Conservation (phyloP, 1,140 invertebrate species). For the Scylla paramamosain region DNA sequence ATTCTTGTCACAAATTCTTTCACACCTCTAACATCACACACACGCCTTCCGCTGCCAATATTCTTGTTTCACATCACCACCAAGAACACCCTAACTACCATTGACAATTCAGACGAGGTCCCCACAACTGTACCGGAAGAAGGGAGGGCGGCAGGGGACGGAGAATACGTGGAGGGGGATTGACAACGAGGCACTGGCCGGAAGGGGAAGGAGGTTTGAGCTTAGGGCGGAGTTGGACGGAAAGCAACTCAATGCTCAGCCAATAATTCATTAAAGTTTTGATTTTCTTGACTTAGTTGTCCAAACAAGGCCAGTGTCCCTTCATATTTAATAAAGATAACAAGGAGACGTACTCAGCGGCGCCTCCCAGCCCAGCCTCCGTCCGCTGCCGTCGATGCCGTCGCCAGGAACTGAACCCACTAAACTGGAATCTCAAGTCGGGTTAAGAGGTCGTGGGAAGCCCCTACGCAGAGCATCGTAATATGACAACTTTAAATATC, state of each 20-base stretch:
- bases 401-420: background rate
- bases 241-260: background rate
- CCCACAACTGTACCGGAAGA: background rate
- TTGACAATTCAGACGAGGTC: background rate
- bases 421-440: background rate
- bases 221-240: no score
- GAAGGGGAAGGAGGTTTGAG: background rate
- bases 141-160: background rate
- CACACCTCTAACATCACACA: background rate
- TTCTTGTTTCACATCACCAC: background rate
- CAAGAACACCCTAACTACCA: background rate
- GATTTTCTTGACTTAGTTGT: constrained; percentile 50
- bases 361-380: no score
- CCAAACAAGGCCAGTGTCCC: background rate
- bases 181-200: background rate
- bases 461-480: background rate
- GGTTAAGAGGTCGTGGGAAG: background rate
- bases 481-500: background rate
- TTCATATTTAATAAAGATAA: constrained; percentile 33
- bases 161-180: background rate
- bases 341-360: background rate
- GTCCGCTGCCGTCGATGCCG: no score
- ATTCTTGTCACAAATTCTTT: background rate
- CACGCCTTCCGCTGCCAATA: background rate
- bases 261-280: constrained; percentile 18